Percentiles rank a stretch among this genome's conserved stretches.
Evolutionary conservation across 2,888 invertebrate species (phyloP).

Genomic region (Chrysolina americana): DNA sequence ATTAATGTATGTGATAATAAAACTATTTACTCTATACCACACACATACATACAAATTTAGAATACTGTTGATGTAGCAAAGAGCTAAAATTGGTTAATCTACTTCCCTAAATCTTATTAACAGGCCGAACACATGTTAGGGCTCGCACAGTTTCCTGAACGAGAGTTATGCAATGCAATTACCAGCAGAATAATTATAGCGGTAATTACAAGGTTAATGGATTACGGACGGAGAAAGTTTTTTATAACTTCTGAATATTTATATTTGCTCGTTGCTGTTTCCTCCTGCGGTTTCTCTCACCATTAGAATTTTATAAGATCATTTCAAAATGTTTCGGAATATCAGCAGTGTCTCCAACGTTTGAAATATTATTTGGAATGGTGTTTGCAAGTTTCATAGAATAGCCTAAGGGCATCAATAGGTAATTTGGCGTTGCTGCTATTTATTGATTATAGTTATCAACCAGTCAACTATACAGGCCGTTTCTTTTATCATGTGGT

Average conservation of each 20-base stretch:
- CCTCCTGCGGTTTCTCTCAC: too few species aligned
- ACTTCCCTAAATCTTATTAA: constrained; percentile 14
- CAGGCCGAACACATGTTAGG: constrained; percentile 9
- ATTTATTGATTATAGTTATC: too few species aligned
- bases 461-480: too few species aligned
- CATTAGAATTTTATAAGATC: too few species aligned
- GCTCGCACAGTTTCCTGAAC: constrained; percentile 8
- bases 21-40: background rate
- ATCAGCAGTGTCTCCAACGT: too few species aligned
- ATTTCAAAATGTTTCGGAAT: too few species aligned
- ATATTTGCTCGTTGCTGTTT: too few species aligned
- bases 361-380: too few species aligned
- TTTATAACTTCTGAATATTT: background rate
- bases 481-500: too few species aligned
- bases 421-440: too few species aligned
- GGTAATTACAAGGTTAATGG: background rate
- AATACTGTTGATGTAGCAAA: background rate
- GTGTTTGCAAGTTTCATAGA: too few species aligned
- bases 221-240: background rate
- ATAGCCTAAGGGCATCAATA: too few species aligned
- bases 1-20: background rate
- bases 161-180: constrained; percentile 14
- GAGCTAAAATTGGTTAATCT: constrained; percentile 9
- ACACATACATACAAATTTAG: background rate
- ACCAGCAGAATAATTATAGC: background rate